A percentile compares a stretch with the other conserved stretches of the same genome.
Conservation (phyloP, 2,113 vertebrate genomes). For the Scopus umbretta region DNA sequence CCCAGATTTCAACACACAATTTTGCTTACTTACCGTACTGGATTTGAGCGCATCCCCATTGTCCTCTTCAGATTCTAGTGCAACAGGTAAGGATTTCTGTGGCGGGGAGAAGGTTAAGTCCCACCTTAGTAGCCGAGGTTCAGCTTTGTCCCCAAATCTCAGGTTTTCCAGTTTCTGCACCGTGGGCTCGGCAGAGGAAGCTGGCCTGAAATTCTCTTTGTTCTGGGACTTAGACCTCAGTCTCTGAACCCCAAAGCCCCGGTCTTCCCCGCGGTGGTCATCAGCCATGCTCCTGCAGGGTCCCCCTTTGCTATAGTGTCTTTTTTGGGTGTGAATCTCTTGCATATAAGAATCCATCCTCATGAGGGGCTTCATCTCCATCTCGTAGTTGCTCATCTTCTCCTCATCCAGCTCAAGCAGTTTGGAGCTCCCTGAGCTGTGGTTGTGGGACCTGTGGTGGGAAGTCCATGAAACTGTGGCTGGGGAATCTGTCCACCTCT, state of each 20-base stretch:
- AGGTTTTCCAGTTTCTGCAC: conserved; percentile 97
- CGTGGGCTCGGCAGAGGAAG: conserved; percentile 82
- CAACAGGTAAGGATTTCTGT: conserved; percentile 89
- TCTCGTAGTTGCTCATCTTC: conserved; percentile 86
- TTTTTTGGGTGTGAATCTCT: conserved; percentile 74
- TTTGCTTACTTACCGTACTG: conserved; percentile 83
- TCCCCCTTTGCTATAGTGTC: conserved; percentile 70
- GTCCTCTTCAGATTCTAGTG: conserved; percentile 90
- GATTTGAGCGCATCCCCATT: conserved; percentile 85
- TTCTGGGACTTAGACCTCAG: conserved; percentile 83
- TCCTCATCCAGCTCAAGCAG: conserved; percentile 88
- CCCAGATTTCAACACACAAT: not conserved
- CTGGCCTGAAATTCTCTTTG: conserved; percentile 80
- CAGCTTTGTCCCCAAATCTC: conserved; percentile 88
- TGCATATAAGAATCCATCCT: conserved; percentile 76
- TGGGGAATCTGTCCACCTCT: conserved; percentile 85
- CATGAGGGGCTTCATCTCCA: conserved; percentile 91
- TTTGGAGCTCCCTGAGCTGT: conserved; percentile 82
- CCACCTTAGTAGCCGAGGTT: conserved; percentile 91
- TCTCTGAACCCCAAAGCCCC: conserved; percentile 83
- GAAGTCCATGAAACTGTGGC: conserved; percentile 83
- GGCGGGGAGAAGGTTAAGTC: conserved; percentile 95
- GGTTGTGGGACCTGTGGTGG: conserved; percentile 84
- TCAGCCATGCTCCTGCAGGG: conserved; percentile 63
- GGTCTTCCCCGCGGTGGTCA: conserved; percentile 71